Conservation (phyloP, 1,140 invertebrate genomes). For the Vanessa atalanta region DNA sequence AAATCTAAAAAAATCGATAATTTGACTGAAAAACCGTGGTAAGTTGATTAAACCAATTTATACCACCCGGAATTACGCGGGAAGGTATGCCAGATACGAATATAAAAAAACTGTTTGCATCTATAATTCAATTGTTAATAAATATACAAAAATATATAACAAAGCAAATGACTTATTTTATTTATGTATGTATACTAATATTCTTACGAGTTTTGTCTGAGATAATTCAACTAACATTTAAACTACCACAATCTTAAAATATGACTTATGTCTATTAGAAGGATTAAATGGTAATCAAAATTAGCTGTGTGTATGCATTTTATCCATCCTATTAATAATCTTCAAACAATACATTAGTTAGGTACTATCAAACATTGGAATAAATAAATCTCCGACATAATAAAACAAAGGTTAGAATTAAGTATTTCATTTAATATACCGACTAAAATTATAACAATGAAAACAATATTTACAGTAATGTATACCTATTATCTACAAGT, state of each 20-base stretch:
- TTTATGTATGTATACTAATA: too few species aligned
- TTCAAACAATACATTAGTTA: too few species aligned
- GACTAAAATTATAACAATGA: constrained; percentile 66
- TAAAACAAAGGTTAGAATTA: constrained; percentile 37
- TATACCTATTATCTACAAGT: constrained; percentile 47
- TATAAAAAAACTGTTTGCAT: background rate
- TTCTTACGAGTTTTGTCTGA: too few species aligned
- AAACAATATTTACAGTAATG: constrained; percentile 72
- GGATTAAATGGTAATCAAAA: too few species aligned
- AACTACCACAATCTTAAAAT: background rate
- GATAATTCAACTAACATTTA: background rate
- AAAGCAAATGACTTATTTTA: too few species aligned
- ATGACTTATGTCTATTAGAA: background rate
- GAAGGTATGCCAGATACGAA: too few species aligned
- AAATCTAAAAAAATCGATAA: constrained; percentile 36
- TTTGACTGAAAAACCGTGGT: constrained; percentile 42
- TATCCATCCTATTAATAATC: too few species aligned
- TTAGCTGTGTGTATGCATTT: too few species aligned
- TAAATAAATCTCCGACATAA: constrained; percentile 12
- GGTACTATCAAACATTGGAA: background rate
- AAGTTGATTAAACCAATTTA: constrained; percentile 42
- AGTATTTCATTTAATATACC: constrained; percentile 61
- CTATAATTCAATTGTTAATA: background rate
- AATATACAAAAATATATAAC: too few species aligned
- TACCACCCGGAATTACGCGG: constrained; percentile 40